Evolutionary conservation across 2,888 invertebrate genomes (phyloP).

Genomic region (Dryomyza anilis): DNA sequence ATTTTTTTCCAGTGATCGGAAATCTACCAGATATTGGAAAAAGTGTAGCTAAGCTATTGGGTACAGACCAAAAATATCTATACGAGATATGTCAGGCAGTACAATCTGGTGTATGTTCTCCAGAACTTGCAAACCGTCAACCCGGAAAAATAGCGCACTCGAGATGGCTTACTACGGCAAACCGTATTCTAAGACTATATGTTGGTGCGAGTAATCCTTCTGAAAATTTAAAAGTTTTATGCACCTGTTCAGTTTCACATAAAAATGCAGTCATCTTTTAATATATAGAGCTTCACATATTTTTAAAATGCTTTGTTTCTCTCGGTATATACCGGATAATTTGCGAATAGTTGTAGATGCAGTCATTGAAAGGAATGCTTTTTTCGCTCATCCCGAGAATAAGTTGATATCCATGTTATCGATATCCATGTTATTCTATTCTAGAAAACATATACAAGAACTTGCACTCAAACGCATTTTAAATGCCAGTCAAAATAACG

Average conservation of each 20-base stretch:
- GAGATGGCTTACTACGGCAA: no score
- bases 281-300: constrained; percentile 8
- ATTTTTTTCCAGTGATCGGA: constrained; percentile 1
- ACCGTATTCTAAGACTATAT: neutral
- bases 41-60: constrained; percentile 19
- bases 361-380: constrained; percentile 14
- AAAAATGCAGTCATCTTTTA: constrained; percentile 17
- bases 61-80: constrained; percentile 29
- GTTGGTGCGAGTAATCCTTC: neutral
- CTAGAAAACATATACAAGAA: neutral
- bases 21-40: constrained; percentile 21
- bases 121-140: constrained; percentile 17
- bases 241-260: constrained; percentile 10
- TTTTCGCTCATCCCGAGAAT: constrained; percentile 12
- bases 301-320: constrained; percentile 3
- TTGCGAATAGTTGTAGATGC: constrained; percentile 1
- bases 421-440: no score
- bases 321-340: constrained; percentile 8
- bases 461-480: neutral
- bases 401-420: neutral
- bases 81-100: constrained; percentile 27
- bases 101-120: constrained; percentile 14
- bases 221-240: neutral
- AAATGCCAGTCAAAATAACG: neutral
- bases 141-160: no score